Percentiles rank a stretch among this genome's conserved stretches.
phyloP scores from a whole-genome alignment of 2,113 vertebrate genomes.

The Percopsis transmontana region DNA sequence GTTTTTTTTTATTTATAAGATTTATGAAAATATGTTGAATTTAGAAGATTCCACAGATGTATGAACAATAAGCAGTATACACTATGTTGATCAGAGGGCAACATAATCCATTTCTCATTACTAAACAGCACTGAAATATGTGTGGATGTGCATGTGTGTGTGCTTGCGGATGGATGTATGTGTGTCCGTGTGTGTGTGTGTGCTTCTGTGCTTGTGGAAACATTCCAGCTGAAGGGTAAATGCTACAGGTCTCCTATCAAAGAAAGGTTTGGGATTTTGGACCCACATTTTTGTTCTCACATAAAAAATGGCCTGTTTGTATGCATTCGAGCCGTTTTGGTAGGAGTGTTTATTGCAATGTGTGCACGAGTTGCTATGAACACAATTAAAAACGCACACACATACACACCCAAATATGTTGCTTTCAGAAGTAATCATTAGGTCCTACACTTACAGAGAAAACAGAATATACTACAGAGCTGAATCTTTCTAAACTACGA shows the following conservation, averaged over 20 bases:
- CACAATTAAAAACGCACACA: conserved; percentile 30
- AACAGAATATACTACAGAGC: conserved; percentile 22
- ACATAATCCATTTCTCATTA: conserved; percentile 39
- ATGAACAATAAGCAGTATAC: conserved; percentile 22
- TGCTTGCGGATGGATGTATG: conserved; percentile 11
- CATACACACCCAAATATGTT: conserved; percentile 9
- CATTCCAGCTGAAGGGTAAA: no score
- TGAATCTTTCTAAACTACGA: conserved; percentile 20
- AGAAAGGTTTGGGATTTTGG: conserved; percentile 9
- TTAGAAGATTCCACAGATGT: conserved; percentile 45
- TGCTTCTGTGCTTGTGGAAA: no score
- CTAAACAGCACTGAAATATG: conserved; percentile 60
- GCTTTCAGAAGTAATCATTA: neutral
- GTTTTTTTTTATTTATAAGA: conserved; percentile 80
- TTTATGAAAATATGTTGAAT: conserved; percentile 68
- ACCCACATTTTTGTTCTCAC: no score
- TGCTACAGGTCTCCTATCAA: no score
- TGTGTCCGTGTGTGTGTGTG: conserved; percentile 22
- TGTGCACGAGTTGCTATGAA: conserved; percentile 31
- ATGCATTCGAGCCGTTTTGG: conserved; percentile 17
- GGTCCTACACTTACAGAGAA: conserved; percentile 6
- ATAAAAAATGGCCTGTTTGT: conserved; percentile 3
- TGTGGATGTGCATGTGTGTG: conserved; percentile 14
- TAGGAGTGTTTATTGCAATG: conserved; percentile 19
- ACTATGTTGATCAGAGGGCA: conserved; percentile 22